Evolutionary conservation across 2,797 vertebrate genomes (phyloP).

Genomic region (Aulostomus chinensis): DNA sequence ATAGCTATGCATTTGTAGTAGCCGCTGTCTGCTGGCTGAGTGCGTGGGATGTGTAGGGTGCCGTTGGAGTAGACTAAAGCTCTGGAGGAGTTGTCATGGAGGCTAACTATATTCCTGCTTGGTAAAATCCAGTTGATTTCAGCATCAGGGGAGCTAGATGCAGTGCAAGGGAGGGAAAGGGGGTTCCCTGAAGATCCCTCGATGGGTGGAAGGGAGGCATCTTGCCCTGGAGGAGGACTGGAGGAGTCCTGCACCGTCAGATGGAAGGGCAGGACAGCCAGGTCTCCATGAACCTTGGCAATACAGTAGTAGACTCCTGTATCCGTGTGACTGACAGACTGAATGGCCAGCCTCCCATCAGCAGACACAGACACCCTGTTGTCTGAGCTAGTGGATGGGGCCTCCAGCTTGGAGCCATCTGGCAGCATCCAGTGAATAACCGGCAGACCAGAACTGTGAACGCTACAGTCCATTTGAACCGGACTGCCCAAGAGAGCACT

Average conservation of each 20-base stretch:
- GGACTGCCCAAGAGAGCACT: constrained; percentile 75
- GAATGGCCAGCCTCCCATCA: constrained; percentile 80
- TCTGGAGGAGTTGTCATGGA: constrained; percentile 75
- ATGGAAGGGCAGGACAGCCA: constrained; percentile 72
- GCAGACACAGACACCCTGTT: constrained; percentile 78
- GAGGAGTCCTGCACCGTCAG: constrained; percentile 82
- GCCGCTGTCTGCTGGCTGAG: constrained; percentile 81
- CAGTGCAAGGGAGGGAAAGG: constrained; percentile 78
- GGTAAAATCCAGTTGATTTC: constrained; percentile 90
- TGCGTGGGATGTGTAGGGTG: constrained; percentile 78
- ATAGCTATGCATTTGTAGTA: constrained; percentile 89
- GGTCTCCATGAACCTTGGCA: constrained; percentile 78
- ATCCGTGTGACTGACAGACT: constrained; percentile 71
- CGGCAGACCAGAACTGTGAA: constrained; percentile 82
- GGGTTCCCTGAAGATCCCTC: constrained; percentile 74
- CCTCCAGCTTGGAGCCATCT: constrained; percentile 78
- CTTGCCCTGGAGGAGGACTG: constrained; percentile 60
- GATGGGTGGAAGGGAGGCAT: constrained; percentile 49
- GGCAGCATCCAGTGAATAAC: constrained; percentile 85
- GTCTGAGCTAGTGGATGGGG: constrained; percentile 67
- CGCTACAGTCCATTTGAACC: constrained; percentile 79
- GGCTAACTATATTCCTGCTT: constrained; percentile 66
- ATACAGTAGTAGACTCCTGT: constrained; percentile 87
- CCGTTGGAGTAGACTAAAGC: constrained; percentile 78
- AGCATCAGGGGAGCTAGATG: constrained; percentile 81